Percentiles rank a stretch among this genome's conserved stretches.
Evolutionary conservation across 35 echinoderm and acorn worm genomes (phyloP).

Genomic region (Nesometra sesokonis): DNA sequence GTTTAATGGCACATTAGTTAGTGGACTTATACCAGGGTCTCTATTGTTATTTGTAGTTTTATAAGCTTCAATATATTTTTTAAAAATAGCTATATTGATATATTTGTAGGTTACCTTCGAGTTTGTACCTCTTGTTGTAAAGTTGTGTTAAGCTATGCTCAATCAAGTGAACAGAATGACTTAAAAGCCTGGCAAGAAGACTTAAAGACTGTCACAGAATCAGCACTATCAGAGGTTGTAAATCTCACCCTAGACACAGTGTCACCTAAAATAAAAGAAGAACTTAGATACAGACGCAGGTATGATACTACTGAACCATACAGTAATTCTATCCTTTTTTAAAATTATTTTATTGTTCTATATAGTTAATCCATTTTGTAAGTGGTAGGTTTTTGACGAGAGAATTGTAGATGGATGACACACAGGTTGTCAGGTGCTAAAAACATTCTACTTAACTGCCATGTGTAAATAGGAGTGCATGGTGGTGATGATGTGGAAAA

Average conservation of each 20-base stretch:
- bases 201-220: conserved; percentile 40
- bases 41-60: not conserved
- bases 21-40: no score
- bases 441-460: no score
- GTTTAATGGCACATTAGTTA: no score
- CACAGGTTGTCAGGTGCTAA: no score
- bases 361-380: no score
- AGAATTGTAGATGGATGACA: no score
- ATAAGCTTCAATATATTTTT: not conserved
- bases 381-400: no score
- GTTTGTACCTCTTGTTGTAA: conserved; percentile 95
- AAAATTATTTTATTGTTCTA: no score
- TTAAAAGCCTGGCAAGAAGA: conserved; percentile 72
- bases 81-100: not conserved
- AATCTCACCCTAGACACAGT: not conserved
- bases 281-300: not conserved
- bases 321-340: no score
- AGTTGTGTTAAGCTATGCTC: conserved; percentile 71
- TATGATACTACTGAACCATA: not conserved
- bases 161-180: conserved; percentile 46
- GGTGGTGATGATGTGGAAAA: no score
- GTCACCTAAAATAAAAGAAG: not conserved
- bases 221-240: not conserved
- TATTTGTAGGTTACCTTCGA: conserved; percentile 50
- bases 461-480: no score